These are phyloP conservation scores for Caenorhabditis sp. DNA, from an alignment of 2,888 invertebrate species.

Conservation along the genomic window DNA sequence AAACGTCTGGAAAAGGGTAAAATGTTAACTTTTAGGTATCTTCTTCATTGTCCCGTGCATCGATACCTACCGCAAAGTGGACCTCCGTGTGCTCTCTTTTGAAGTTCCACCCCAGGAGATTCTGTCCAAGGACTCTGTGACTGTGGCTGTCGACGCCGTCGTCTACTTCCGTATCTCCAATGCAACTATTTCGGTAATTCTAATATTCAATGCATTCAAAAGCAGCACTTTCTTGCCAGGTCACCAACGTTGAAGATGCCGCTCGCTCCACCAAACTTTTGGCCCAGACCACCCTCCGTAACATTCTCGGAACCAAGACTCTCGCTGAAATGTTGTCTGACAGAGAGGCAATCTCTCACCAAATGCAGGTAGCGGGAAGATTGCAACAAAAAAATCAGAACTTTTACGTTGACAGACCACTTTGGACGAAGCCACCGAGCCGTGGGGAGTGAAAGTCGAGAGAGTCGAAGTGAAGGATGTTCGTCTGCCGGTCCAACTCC, in stretches of 20 bases:
- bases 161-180: conserved; percentile 86
- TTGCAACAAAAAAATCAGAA: neutral
- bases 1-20: too few relatives aligned
- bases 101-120: conserved; percentile 95
- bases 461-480: conserved; percentile 84
- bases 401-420: conserved; percentile 74
- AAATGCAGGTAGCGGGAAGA: conserved; percentile 78
- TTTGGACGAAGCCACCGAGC: conserved; percentile 81
- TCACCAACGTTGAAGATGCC: conserved; percentile 80
- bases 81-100: conserved; percentile 93
- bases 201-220: neutral
- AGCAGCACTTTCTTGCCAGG: conserved; percentile 79
- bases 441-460: conserved; percentile 81
- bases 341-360: conserved; percentile 89
- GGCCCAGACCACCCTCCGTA: conserved; percentile 80
- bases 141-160: conserved; percentile 94
- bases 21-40: conserved; percentile 59
- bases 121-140: conserved; percentile 88
- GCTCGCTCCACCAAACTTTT: conserved; percentile 80
- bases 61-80: conserved; percentile 84
- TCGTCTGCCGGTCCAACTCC: conserved; percentile 90
- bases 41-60: conserved; percentile 85
- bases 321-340: conserved; percentile 97
- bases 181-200: conserved; percentile 88
- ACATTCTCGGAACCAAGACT: conserved; percentile 85